phyloP scores from a whole-genome alignment of 2,113 vertebrate genomes.

The Lampris incognitus region DNA sequence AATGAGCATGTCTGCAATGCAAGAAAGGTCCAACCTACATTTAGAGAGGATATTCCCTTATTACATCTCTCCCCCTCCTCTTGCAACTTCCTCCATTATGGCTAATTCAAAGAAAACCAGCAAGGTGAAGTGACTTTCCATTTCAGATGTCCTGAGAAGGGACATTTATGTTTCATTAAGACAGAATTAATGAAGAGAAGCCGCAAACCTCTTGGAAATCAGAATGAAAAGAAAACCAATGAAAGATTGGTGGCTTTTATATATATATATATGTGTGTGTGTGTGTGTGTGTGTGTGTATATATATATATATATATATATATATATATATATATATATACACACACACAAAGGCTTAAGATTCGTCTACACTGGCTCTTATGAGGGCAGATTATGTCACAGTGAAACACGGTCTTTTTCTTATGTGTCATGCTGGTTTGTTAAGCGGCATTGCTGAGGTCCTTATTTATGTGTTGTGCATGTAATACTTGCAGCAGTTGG shows the following conservation, averaged over 20 bases:
- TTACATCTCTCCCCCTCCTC: conserved; percentile 1
- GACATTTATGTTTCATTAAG: conserved; percentile 55
- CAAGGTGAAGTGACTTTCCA: conserved; percentile 45
- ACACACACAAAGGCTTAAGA: too few species aligned
- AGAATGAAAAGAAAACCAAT: neutral
- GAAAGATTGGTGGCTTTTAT: too few species aligned
- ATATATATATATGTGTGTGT: too few species aligned
- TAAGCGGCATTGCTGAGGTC: conserved; percentile 34
- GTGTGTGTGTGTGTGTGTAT: too few species aligned
- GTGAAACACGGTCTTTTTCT: conserved; percentile 20
- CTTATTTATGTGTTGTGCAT: conserved; percentile 29
- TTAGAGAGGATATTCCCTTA: too few species aligned
- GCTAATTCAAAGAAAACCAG: conserved; percentile 39
- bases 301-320: too few species aligned
- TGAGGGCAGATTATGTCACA: conserved; percentile 22
- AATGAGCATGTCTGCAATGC: conserved; percentile 4
- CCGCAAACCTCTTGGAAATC: conserved; percentile 31
- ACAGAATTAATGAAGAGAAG: conserved; percentile 14
- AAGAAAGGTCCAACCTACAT: too few species aligned
- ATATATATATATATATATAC: too few species aligned
- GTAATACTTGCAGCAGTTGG: conserved; percentile 47
- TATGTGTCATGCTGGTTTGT: conserved; percentile 23
- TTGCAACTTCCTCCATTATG: conserved; percentile 25
- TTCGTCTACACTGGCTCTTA: conserved; percentile 30
- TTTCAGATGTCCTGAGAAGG: conserved; percentile 16